Evolutionary conservation across 2,113 vertebrate species (phyloP), one percentile per base, ranked within the genome.

Genomic region (Plecotus auritus): DNA sequence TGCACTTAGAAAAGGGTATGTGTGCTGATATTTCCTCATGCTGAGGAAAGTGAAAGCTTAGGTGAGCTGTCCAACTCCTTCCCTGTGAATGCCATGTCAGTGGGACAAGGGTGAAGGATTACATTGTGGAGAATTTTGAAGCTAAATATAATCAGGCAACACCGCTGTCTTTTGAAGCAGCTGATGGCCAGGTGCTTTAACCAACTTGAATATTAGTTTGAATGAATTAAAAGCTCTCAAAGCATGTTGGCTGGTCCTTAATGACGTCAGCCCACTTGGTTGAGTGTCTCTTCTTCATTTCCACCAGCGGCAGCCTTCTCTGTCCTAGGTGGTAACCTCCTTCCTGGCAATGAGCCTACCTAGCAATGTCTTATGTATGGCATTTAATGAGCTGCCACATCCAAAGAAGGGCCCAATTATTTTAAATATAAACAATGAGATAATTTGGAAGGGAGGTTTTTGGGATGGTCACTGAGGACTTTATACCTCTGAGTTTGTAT

Each of bases 201-300:
- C 88, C 93, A 95, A 93, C 78, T 98, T 98, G 89, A 98, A 96
- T 96, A 96, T 98, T 92, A 89, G 70, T 92, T 84, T 67, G 81
- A 93, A 64, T 73, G 8, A 40, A 90, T 73, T 93, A 95, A 95
- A 84, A 70, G 88, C 94, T 93, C 85, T 66, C 35, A 96, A 98
- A 95, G 97, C 96, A 97, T 96, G 97, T 94, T 94, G 98, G 90
- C 83, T 91, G n/a, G 20, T 83, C 74, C 32, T 77, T 81, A 30
- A 51, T 93, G 64, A 35, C 13, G 10, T 69, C 67, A 86, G 17
- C 40, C 37, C 49, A 51, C 20, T 72, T 86, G 28, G 6, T 80
- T 85, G 66, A 69, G 64, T 66, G 35, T 26, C 64, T 42, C 16
- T n/a, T 73, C 35, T 74, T 91, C 32, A 9, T 90, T 78, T 74